Evolutionary conservation across 2,888 invertebrate genomes (phyloP).

Genomic region (Crematogaster levior): DNA sequence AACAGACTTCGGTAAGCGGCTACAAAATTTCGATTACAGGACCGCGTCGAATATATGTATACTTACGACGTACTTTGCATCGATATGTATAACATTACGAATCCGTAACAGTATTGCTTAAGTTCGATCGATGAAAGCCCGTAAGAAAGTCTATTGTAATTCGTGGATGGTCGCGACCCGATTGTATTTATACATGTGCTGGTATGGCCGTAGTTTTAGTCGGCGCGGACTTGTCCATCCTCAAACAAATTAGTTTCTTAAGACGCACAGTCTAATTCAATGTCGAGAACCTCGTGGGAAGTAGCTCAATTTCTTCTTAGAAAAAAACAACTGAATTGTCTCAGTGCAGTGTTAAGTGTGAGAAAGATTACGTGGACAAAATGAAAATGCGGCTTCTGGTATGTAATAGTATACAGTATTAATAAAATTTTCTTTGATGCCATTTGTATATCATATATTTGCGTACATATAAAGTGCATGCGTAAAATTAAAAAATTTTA

Average conservation of each 20-base stretch:
- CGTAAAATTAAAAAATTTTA: neutral
- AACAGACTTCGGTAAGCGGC: neutral
- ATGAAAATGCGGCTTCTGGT: constrained; percentile 78
- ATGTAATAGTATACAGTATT: constrained; percentile 51
- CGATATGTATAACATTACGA: constrained; percentile 81
- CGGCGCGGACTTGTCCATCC: constrained; percentile 79
- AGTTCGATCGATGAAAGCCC: constrained; percentile 84
- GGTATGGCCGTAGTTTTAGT: constrained; percentile 83
- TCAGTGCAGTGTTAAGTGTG: constrained; percentile 73
- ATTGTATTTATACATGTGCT: constrained; percentile 85
- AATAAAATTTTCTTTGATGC: neutral
- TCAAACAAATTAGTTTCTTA: constrained; percentile 78
- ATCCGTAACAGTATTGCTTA: constrained; percentile 84
- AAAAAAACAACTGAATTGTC: neutral
- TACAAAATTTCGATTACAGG: constrained; percentile 22
- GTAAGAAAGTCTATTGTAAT: constrained; percentile 86
- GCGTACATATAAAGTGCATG: neutral
- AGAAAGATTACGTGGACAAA: constrained; percentile 66
- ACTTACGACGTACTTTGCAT: constrained; percentile 65
- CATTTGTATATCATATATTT: neutral
- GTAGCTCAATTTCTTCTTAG: constrained; percentile 8
- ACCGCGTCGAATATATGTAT: constrained; percentile 35
- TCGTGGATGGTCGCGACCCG: constrained; percentile 84
- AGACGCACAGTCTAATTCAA: constrained; percentile 66
- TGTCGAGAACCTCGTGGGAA: constrained; percentile 52